Evolutionary conservation across 2,888 invertebrate genomes (phyloP).

Genomic region (Macropis europaea): DNA sequence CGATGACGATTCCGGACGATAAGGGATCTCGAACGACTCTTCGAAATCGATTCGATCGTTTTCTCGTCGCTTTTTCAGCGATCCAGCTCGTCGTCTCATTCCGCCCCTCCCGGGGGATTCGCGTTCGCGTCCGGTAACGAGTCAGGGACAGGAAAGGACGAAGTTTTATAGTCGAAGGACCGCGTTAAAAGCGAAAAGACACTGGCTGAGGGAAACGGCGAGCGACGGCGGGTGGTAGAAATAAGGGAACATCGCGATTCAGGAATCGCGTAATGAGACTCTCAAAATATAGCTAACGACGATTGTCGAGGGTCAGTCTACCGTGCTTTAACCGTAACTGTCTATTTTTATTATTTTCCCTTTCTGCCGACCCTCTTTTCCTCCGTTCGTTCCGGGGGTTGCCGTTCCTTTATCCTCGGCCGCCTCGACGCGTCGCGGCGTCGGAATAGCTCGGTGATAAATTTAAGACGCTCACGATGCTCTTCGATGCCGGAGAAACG

Average conservation of each 20-base stretch:
- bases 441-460: conserved; percentile 74
- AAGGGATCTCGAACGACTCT: conserved; percentile 46
- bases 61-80: conserved; percentile 11
- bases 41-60: conserved; percentile 24
- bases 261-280: conserved; percentile 75
- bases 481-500: conserved; percentile 74
- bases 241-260: conserved; percentile 64
- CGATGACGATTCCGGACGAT: conserved; percentile 44
- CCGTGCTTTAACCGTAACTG: conserved; percentile 76
- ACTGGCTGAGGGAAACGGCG: not conserved
- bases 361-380: conserved; percentile 28
- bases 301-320: conserved; percentile 78
- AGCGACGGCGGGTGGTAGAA: conserved; percentile 52
- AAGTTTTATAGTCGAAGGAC: conserved; percentile 72
- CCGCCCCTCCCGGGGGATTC: conserved; percentile 35
- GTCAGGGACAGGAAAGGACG: conserved; percentile 70
- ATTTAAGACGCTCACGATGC: conserved; percentile 77
- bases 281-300: conserved; percentile 75
- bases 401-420: conserved; percentile 40
- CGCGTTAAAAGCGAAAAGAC: conserved; percentile 42
- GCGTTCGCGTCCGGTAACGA: conserved; percentile 66
- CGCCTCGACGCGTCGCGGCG: conserved; percentile 58
- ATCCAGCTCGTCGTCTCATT: conserved; percentile 37
- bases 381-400: conserved; percentile 1
- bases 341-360: conserved; percentile 76